Percentiles rank a stretch among this genome's conserved stretches.
Conservation (phyloP, 2,888 invertebrate species). For the Leptinotarsa rubiginosa region DNA sequence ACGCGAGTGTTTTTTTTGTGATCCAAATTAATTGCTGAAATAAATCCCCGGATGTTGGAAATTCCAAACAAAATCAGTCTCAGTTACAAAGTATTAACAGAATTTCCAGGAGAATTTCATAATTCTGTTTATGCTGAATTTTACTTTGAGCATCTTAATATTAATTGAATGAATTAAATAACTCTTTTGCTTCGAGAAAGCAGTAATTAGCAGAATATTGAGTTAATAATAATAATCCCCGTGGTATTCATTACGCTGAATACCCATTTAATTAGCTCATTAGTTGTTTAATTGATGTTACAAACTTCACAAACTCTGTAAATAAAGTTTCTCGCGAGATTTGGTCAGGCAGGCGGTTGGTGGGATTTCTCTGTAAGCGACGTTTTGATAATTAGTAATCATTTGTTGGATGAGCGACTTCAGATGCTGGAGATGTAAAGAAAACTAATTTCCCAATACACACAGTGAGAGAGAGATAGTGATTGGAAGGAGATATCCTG, state of each 20-base stretch:
- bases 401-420: conserved; percentile 17
- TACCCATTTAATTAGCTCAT: conserved; percentile 70
- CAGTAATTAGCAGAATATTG: conserved; percentile 59
- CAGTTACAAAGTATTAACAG: conserved; percentile 29
- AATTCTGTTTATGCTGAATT: conserved; percentile 44
- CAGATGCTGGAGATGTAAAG: not conserved
- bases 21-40: not conserved
- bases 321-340: conserved; percentile 46
- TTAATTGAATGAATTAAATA: conserved; percentile 60
- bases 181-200: conserved; percentile 56
- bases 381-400: conserved; percentile 28
- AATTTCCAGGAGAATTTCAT: conserved; percentile 43
- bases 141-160: conserved; percentile 51
- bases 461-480: not conserved
- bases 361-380: conserved; percentile 22
- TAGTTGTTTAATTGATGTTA: conserved; percentile 69
- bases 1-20: not conserved
- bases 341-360: conserved; percentile 35
- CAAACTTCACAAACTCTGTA: conserved; percentile 54
- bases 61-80: not conserved
- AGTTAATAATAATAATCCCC: conserved; percentile 59
- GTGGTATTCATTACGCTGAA: conserved; percentile 66
- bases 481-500: not conserved
- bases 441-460: conserved; percentile 5
- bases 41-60: not conserved